A percentile compares a stretch with the other conserved stretches of the same genome.
Conservation (phyloP, 2,888 invertebrate genomes). For the Neoaliturus tenellus region DNA sequence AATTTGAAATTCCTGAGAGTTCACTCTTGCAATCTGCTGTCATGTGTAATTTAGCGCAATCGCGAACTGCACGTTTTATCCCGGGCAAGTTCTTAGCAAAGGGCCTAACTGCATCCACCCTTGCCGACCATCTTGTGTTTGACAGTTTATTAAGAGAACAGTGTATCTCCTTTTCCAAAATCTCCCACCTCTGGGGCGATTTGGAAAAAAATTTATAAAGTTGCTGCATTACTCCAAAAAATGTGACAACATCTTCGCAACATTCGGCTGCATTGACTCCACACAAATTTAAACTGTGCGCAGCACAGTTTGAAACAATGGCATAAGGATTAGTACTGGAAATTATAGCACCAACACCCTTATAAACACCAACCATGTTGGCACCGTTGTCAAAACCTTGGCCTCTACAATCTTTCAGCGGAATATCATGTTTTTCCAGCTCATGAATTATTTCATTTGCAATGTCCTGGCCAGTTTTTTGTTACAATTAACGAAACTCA, state of each 20-base stretch:
- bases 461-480: slow-evolving; percentile 50
- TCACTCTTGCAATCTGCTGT: not conserved
- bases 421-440: slow-evolving; percentile 58
- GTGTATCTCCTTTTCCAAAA: slow-evolving; percentile 1
- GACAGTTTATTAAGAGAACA: slow-evolving; percentile 12
- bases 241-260: slow-evolving; percentile 10
- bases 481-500: slow-evolving; percentile 49
- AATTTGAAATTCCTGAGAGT: not conserved
- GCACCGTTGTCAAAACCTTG: slow-evolving; percentile 64
- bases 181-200: slow-evolving; percentile 17
- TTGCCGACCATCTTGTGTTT: not conserved
- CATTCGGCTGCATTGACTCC: slow-evolving; percentile 46
- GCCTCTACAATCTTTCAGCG: slow-evolving; percentile 61
- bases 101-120: not conserved
- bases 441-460: slow-evolving; percentile 56
- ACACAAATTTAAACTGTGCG: slow-evolving; percentile 49
- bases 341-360: too few species aligned
- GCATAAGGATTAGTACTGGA: too few species aligned
- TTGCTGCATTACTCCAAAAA: slow-evolving; percentile 49
- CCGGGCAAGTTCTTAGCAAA: not conserved
- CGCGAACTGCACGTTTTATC: not conserved
- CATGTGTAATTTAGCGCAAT: not conserved
- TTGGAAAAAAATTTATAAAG: slow-evolving; percentile 31
- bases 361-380: slow-evolving; percentile 61
- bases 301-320: slow-evolving; percentile 5